Conservation (phyloP, 2,797 vertebrate species). For the Arrhamphus sclerolepis region DNA sequence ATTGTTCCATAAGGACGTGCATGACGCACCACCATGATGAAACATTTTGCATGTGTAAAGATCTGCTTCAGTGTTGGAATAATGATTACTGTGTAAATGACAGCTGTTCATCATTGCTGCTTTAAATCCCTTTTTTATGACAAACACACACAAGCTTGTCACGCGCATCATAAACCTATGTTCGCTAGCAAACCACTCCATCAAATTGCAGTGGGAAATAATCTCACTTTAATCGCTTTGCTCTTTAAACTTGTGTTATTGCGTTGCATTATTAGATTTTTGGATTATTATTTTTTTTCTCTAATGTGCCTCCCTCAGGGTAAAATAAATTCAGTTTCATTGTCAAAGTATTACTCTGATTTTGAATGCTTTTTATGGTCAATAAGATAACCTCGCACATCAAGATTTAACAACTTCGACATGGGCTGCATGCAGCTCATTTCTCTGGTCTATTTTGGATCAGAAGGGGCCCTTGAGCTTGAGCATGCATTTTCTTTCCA, state of each 20-base stretch:
- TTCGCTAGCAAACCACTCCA: conserved; percentile 42
- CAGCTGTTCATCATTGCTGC: background rate
- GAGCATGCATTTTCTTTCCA: too few relatives aligned
- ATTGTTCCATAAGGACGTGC: background rate
- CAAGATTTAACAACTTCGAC: too few relatives aligned
- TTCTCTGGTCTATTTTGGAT: too few relatives aligned
- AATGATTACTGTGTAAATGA: conserved; percentile 9
- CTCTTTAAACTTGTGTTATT: conserved; percentile 47
- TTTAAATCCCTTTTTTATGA: conserved; percentile 2
- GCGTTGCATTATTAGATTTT: conserved; percentile 49
- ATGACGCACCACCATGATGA: background rate
- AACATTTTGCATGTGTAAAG: background rate
- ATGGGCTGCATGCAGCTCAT: too few relatives aligned
- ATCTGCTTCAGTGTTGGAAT: conserved; percentile 16
- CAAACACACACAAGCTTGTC: conserved; percentile 4
- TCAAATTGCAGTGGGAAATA: conserved; percentile 55
- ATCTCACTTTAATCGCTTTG: conserved; percentile 56
- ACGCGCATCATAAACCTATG: conserved; percentile 24
- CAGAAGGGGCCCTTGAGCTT: too few relatives aligned
- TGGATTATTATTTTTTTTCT: conserved; percentile 3
- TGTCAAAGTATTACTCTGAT: too few relatives aligned
- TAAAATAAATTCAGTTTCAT: conserved; percentile 19
- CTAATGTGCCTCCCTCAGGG: background rate
- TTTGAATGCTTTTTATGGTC: too few relatives aligned
- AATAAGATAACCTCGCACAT: too few relatives aligned